Conservation (phyloP, 1,140 invertebrate genomes). For the Xylocopa sonorina region DNA sequence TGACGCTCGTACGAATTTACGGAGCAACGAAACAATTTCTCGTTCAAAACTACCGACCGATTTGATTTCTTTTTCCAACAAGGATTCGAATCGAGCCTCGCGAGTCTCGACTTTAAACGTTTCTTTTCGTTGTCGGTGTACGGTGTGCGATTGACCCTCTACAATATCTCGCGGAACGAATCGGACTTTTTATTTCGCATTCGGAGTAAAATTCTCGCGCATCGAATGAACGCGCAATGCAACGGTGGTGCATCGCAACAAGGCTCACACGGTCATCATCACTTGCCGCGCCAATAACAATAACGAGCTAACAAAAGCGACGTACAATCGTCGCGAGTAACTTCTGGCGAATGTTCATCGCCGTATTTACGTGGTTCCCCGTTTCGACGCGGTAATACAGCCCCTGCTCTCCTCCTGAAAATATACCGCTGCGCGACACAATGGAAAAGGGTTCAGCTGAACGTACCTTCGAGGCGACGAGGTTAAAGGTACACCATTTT, state of each 20-base stretch:
- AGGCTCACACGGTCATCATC: not conserved
- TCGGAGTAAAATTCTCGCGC: not conserved
- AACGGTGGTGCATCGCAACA: constrained; percentile 17
- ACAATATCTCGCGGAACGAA: not conserved
- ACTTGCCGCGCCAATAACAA: constrained; percentile 26
- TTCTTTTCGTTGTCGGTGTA: constrained; percentile 57
- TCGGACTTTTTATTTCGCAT: constrained; percentile 6
- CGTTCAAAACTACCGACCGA: not conserved
- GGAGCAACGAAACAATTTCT: not conserved
- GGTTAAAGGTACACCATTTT: constrained; percentile 2
- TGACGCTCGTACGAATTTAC: not conserved
- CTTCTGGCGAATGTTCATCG: not conserved
- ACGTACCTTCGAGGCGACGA: constrained; percentile 7
- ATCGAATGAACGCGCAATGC: not conserved
- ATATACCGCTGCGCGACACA: not conserved
- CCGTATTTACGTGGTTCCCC: not conserved
- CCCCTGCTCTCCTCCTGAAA: too few species aligned
- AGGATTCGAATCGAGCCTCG: not conserved
- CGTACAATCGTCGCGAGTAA: not conserved
- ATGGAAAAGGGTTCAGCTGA: not conserved
- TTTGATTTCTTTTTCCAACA: constrained; percentile 19
- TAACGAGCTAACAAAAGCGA: constrained; percentile 28
- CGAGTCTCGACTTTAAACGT: not conserved
- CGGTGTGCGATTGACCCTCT: constrained; percentile 22
- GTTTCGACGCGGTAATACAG: not conserved